Percentiles rank a stretch among this genome's conserved stretches.
phyloP scores from a whole-genome alignment of 2,797 vertebrate species.

The Mormyrus hasselquistii region DNA sequence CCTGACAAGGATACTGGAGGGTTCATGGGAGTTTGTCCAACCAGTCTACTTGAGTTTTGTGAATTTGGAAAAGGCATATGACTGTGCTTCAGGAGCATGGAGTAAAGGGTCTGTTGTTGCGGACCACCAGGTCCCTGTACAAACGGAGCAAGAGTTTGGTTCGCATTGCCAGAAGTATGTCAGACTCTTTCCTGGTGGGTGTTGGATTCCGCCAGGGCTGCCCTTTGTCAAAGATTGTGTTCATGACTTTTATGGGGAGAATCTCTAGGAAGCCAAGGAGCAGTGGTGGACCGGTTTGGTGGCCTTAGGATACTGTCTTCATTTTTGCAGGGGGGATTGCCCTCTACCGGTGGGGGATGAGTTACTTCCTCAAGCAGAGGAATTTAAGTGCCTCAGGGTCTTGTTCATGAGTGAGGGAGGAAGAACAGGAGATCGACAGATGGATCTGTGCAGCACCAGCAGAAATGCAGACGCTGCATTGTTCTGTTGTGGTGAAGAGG shows the following conservation, averaged over 20 bases:
- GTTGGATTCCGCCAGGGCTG: not conserved
- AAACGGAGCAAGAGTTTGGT: not conserved
- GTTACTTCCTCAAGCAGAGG: not conserved
- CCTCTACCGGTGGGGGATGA: not conserved
- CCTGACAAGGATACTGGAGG: not conserved
- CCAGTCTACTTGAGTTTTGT: not conserved
- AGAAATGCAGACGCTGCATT: not conserved
- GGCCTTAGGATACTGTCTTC: not conserved
- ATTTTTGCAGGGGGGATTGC: not conserved
- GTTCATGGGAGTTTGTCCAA: not conserved
- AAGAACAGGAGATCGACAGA: not conserved
- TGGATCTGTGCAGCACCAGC: not conserved
- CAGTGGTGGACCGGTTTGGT: not conserved
- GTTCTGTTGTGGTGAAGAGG: not conserved
- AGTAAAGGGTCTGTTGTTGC: not conserved
- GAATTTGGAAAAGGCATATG: not conserved
- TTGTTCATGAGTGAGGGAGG: not conserved
- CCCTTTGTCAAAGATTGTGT: not conserved
- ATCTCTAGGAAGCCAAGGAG: not conserved
- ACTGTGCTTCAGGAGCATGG: not conserved
- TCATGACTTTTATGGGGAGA: not conserved
- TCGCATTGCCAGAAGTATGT: not conserved
- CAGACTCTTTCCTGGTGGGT: not conserved
- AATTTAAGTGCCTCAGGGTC: not conserved
- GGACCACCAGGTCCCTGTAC: not conserved